A percentile compares a stretch with the other conserved stretches of the same genome.
Evolutionary conservation across 2,888 invertebrate genomes (phyloP).

Genomic region (Monochamus alternatus): DNA sequence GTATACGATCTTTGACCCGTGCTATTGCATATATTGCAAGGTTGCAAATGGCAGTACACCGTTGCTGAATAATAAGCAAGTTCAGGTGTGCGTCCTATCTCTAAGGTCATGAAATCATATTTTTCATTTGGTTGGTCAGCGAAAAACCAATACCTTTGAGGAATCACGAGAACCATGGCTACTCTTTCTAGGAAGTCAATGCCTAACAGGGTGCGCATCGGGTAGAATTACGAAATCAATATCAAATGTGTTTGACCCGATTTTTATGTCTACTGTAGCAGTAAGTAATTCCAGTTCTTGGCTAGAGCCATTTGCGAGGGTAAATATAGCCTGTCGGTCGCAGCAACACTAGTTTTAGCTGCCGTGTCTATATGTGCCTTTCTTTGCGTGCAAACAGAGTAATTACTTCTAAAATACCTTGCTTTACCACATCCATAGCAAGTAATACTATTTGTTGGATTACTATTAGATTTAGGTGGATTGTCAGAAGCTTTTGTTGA

Average conservation of each 20-base stretch:
- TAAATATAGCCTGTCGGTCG: no score
- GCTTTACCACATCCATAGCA: no score
- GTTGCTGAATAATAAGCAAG: slow-evolving; percentile 18
- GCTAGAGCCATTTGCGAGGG: slow-evolving; percentile 32
- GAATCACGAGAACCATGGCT: slow-evolving; percentile 33
- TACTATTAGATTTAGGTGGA: no score
- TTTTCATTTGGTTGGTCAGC: slow-evolving; percentile 20
- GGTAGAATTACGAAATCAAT: slow-evolving; percentile 41
- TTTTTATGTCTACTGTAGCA: slow-evolving; percentile 27
- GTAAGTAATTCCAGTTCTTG: slow-evolving; percentile 18
- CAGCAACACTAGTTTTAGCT: no score
- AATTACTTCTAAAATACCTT: no score
- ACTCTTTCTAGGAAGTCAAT: slow-evolving; percentile 42
- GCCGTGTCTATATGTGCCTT: no score
- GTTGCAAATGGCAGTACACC: no score
- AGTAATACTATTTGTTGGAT: no score
- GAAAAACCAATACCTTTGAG: slow-evolving; percentile 39
- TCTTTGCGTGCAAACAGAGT: no score
- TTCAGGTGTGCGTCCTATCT: slow-evolving; percentile 18
- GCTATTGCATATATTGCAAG: no score
- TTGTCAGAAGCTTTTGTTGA: no score
- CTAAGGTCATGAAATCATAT: slow-evolving; percentile 25
- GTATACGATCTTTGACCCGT: no score
- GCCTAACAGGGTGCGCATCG: slow-evolving; percentile 39
- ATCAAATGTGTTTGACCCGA: slow-evolving; percentile 35